Conservation (phyloP, 2,888 invertebrate species). For the Incurvaria masculella region DNA sequence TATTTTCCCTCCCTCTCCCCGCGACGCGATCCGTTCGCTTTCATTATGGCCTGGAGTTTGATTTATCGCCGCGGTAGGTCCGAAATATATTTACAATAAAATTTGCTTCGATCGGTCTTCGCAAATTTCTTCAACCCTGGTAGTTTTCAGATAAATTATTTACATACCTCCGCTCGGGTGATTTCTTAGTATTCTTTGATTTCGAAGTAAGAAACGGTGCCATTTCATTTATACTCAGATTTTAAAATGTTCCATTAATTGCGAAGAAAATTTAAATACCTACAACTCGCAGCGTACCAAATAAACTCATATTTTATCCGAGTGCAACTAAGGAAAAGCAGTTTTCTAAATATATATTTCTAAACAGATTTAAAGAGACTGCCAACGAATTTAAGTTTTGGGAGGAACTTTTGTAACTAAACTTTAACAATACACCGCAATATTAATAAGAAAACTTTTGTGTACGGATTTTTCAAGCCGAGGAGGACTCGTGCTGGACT, state of each 20-base stretch:
- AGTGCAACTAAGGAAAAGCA: too few relatives aligned
- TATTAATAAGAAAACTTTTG: not conserved
- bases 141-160: too few relatives aligned
- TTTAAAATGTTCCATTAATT: too few relatives aligned
- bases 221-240: too few relatives aligned
- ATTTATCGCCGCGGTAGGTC: slow-evolving; percentile 53
- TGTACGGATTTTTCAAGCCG: not conserved
- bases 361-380: not conserved
- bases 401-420: not conserved
- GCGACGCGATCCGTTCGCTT: slow-evolving; percentile 58
- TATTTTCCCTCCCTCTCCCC: slow-evolving; percentile 55
- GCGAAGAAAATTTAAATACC: too few relatives aligned
- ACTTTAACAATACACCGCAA: not conserved
- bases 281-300: too few relatives aligned
- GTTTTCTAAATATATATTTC: too few relatives aligned
- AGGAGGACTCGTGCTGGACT: not conserved
- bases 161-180: too few relatives aligned
- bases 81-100: slow-evolving; percentile 52
- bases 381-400: not conserved
- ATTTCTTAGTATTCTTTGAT: too few relatives aligned
- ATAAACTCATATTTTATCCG: too few relatives aligned
- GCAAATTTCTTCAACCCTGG: too few relatives aligned
- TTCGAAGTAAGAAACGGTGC: too few relatives aligned
- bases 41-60: slow-evolving; percentile 58
- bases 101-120: slow-evolving; percentile 47